Conservation (phyloP, 2,888 invertebrate genomes). For the Alentia gelatinosa region DNA sequence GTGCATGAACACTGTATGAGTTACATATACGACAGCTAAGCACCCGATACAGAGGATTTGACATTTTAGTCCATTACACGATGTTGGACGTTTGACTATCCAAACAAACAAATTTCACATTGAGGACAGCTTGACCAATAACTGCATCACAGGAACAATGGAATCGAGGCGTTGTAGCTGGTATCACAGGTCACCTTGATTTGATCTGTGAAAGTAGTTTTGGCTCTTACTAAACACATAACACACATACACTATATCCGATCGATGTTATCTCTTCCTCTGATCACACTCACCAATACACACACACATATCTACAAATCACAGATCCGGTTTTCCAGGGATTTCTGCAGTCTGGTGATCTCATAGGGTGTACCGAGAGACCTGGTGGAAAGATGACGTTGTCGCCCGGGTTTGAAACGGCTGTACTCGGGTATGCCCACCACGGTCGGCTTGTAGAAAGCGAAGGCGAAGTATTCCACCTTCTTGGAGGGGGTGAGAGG, state of each 20-base stretch:
- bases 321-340: neutral
- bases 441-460: constrained; percentile 38
- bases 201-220: neutral
- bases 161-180: neutral
- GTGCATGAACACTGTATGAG: neutral
- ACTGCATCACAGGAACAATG: neutral
- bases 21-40: neutral
- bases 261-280: too few relatives aligned
- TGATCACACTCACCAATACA: neutral
- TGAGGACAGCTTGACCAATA: neutral
- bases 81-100: too few relatives aligned
- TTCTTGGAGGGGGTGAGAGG: constrained; percentile 31
- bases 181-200: constrained; percentile 2
- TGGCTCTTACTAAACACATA: too few relatives aligned
- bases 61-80: too few relatives aligned
- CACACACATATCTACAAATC: neutral
- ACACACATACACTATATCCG: too few relatives aligned
- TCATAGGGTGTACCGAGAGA: constrained; percentile 23
- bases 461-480: constrained; percentile 44
- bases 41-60: neutral
- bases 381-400: neutral
- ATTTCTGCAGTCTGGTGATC: constrained; percentile 11
- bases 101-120: neutral
- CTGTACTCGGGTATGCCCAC: constrained; percentile 16
- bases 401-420: neutral